These are phyloP conservation scores for Stomatorhinus ivindoensis DNA, from an alignment of 2,113 vertebrate genomes.

Conservation along the genomic window DNA sequence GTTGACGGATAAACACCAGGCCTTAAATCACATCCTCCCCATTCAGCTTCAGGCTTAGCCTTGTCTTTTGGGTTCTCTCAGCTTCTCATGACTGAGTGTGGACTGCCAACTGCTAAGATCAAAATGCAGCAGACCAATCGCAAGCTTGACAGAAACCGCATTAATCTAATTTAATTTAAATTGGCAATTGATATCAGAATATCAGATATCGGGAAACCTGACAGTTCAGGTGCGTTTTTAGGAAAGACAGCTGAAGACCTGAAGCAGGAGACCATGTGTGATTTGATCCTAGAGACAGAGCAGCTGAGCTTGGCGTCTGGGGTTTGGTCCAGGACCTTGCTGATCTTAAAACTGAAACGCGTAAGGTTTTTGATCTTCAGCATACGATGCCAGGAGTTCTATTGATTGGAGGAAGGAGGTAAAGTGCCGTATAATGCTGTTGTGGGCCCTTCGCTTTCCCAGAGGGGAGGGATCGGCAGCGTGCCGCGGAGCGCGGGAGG, in stretches of 20 bases:
- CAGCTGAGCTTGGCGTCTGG: background rate
- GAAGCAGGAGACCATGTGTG: background rate
- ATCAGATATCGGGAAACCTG: background rate
- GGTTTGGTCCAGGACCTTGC: background rate
- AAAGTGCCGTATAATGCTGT: background rate
- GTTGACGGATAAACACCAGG: background rate
- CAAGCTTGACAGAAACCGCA: background rate
- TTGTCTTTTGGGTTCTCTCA: background rate
- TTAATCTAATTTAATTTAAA: background rate
- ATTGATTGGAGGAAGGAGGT: background rate
- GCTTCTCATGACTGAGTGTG: background rate
- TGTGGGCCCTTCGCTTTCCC: background rate
- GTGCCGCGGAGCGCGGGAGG: background rate
- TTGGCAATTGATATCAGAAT: background rate
- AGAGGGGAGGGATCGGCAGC: background rate
- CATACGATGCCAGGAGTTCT: background rate
- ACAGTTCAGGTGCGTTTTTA: conserved; percentile 7
- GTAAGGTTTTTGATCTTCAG: background rate
- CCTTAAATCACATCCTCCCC: background rate
- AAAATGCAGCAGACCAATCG: background rate
- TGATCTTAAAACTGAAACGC: background rate
- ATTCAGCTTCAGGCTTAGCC: background rate
- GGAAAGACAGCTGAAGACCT: background rate
- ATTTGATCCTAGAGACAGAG: background rate
- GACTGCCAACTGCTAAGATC: background rate